phyloP scores from a whole-genome alignment of 2,797 vertebrate species.

The Hoplostethus atlanticus region DNA sequence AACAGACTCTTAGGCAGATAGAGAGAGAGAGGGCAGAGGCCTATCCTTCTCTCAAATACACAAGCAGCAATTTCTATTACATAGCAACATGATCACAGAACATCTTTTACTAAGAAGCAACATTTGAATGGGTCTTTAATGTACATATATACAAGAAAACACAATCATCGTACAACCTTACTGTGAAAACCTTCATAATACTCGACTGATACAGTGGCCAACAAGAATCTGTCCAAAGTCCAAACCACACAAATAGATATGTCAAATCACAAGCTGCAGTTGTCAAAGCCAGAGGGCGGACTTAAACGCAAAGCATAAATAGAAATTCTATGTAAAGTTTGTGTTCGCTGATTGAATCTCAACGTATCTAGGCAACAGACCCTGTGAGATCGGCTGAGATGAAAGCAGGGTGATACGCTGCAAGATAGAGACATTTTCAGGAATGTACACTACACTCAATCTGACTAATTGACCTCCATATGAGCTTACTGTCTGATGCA shows the following conservation, averaged over 20 bases:
- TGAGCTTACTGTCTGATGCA: conserved; percentile 18
- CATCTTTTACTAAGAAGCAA: conserved; percentile 24
- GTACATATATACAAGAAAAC: conserved; percentile 67
- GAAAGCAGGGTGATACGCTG: conserved; percentile 30
- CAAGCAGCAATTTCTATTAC: conserved; percentile 13
- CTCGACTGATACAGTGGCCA: conserved; percentile 56
- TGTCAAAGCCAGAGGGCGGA: conserved; percentile 27
- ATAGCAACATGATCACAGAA: conserved; percentile 50
- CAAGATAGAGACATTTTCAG: conserved; percentile 40
- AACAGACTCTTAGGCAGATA: conserved; percentile 13
- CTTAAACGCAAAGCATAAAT: conserved; percentile 38
- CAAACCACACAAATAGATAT: conserved; percentile 45
- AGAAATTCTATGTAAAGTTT: conserved; percentile 24
- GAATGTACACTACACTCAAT: conserved; percentile 69
- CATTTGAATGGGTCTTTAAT: conserved; percentile 38
- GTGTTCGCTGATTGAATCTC: conserved; percentile 43
- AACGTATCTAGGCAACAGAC: conserved; percentile 39
- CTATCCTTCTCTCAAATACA: conserved; percentile 34
- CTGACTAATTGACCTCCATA: conserved; percentile 39
- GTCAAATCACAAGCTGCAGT: conserved; percentile 46
- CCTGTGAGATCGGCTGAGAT: conserved; percentile 46
- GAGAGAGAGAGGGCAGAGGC: not conserved
- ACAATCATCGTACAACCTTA: conserved; percentile 50
- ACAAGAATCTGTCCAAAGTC: conserved; percentile 27
- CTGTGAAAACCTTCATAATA: conserved; percentile 49